phyloP scores from a whole-genome alignment of 2,888 invertebrate genomes.

The Drosophila koepferae region DNA sequence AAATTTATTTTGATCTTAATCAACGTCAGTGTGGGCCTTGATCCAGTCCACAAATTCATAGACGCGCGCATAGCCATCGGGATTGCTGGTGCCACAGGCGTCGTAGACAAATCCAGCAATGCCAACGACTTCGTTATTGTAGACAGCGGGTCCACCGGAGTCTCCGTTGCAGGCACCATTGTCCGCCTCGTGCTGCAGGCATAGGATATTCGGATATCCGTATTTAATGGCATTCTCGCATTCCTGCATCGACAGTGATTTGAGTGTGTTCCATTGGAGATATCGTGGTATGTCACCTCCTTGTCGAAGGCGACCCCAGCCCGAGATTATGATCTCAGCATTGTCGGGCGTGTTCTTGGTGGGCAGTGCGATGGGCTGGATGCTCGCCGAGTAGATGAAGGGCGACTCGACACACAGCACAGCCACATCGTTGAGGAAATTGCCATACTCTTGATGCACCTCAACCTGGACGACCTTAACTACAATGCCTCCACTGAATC shows the following conservation, averaged over 20 bases:
- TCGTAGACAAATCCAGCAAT: slow-evolving; percentile 71
- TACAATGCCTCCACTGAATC: slow-evolving; percentile 74
- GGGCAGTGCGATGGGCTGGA: slow-evolving; percentile 76
- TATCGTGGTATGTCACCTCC: slow-evolving; percentile 68
- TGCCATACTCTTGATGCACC: slow-evolving; percentile 70
- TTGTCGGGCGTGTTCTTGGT: slow-evolving; percentile 57
- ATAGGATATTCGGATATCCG: slow-evolving; percentile 65
- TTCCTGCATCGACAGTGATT: slow-evolving; percentile 28
- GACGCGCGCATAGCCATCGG: slow-evolving; percentile 83
- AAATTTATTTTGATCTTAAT: slow-evolving; percentile 4
- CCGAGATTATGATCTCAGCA: slow-evolving; percentile 70
- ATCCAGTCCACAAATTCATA: slow-evolving; percentile 75
- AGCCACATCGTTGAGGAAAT: slow-evolving; percentile 76
- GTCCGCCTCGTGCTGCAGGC: slow-evolving; percentile 66
- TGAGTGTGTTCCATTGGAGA: slow-evolving; percentile 74
- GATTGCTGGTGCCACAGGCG: slow-evolving; percentile 69
- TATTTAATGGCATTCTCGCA: slow-evolving; percentile 52
- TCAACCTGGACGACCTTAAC: slow-evolving; percentile 64
- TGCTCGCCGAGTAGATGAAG: slow-evolving; percentile 60
- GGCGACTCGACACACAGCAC: slow-evolving; percentile 65
- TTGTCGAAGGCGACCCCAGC: slow-evolving; percentile 73
- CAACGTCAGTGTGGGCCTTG: slow-evolving; percentile 38
- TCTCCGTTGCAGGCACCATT: slow-evolving; percentile 82
- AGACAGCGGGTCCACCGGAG: slow-evolving; percentile 80
- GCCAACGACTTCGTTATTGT: slow-evolving; percentile 75